Evolutionary conservation across 2,888 invertebrate species (phyloP).

Genomic region (Acleris emargana): DNA sequence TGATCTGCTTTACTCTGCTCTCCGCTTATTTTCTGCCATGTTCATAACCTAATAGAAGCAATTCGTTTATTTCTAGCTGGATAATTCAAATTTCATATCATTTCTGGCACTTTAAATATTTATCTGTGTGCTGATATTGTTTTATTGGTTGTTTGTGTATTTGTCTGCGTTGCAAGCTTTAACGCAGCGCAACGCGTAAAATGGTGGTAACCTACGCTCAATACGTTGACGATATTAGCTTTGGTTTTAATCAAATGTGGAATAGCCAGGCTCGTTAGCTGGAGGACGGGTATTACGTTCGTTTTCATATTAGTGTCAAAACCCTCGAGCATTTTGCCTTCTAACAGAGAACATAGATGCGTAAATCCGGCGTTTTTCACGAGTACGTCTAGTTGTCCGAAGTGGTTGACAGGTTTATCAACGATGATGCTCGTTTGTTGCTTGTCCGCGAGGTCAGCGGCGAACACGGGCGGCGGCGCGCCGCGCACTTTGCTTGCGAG

Average conservation of each 20-base stretch:
- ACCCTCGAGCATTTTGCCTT: constrained; percentile 40
- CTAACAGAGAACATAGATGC: constrained; percentile 35
- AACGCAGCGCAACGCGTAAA: constrained; percentile 87
- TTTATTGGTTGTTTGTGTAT: no score
- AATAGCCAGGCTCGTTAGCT: constrained; percentile 48
- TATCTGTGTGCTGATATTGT: no score
- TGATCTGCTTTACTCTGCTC: no score
- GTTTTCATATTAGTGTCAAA: constrained; percentile 51
- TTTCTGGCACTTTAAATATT: no score
- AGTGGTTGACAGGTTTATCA: constrained; percentile 48
- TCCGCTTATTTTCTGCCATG: no score
- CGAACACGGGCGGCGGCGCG: constrained; percentile 44
- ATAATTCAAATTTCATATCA: no score
- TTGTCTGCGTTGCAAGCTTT: no score
- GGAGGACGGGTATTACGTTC: constrained; percentile 50
- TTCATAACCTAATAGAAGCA: no score
- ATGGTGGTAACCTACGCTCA: constrained; percentile 82
- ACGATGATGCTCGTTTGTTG: constrained; percentile 46
- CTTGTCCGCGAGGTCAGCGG: constrained; percentile 52
- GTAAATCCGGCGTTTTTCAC: constrained; percentile 56
- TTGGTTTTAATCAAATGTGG: constrained; percentile 53
- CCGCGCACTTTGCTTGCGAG: constrained; percentile 46
- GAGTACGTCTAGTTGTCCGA: constrained; percentile 53
- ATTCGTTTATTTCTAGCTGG: no score
- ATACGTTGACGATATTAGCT: constrained; percentile 59